Evolutionary conservation across 2,113 vertebrate genomes (phyloP), one percentile per base, ranked within the genome.

Genomic region (Cygnus buccinator): DNA sequence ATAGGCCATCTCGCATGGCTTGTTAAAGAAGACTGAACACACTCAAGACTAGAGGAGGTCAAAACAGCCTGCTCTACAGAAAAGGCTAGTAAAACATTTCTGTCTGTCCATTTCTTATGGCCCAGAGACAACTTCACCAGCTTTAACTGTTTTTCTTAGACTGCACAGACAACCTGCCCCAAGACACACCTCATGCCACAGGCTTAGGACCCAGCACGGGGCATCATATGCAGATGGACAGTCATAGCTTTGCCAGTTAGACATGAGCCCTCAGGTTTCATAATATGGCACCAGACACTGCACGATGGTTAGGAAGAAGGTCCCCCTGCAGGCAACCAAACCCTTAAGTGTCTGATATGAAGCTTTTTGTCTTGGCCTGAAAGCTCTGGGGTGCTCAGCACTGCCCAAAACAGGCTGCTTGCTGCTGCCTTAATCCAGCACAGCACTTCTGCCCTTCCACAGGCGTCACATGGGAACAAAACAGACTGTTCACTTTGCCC

Each of bases 161-260:
- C 33, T 33, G 20, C 55, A 48, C 35, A 14, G 61, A 52, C 70
- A 77, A 84, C 28, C 14, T 14, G 10, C 39, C 61, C 68, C 68
- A 26, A 37, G 62, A 20, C 15, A 43, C 7, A 21, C 3, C 0
- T 44, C 15, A 3, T 59, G n/a, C 22, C 2, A 39, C 44, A 1
- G 20, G 31, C 52, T 72, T 33, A 2, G 28, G 54, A 20, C 55
- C 68, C 76, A 39, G 76, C 33, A 28, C 29, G 17, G 8, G 33
- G 23, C 59, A 41, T 20, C 2, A 0, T 11, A 13, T 21, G 28
- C 78, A 65, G n/a, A 19, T 5, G 0, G 25, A 57, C 29, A 74
- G 11, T 1, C 1, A 18, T 6, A 37, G 31, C 39, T 71, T 52
- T 82, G 44, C 39, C 83, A 37, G 17, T 13, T 41, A 73, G 33